These are phyloP conservation scores for Pseudachorutes palmiensis DNA, from an alignment of 1,140 invertebrate genomes.

Conservation along the genomic window DNA sequence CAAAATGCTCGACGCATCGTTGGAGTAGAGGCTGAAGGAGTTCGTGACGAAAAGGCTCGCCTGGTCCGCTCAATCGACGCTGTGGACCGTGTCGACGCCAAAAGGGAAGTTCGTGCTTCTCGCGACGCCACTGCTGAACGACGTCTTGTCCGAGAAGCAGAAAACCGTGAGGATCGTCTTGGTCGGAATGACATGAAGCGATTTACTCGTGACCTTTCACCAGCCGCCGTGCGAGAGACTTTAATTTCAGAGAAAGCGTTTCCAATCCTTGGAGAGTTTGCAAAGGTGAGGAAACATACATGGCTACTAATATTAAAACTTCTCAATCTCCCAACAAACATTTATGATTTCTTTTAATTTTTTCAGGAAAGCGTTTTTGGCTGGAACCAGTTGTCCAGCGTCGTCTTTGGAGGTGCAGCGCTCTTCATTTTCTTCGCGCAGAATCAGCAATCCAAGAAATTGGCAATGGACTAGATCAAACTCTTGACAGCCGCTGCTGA, in stretches of 20 bases:
- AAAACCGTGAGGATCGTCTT: neutral
- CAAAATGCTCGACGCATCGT: slow-evolving; percentile 12
- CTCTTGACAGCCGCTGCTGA: neutral
- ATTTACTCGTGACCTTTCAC: neutral
- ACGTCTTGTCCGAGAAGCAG: neutral
- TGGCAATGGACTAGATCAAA: slow-evolving; percentile 28
- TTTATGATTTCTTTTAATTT: slow-evolving; percentile 14
- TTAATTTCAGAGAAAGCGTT: neutral
- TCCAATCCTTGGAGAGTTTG: neutral
- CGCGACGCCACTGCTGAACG: neutral
- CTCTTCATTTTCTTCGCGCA: slow-evolving; percentile 32
- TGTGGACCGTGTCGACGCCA: too few relatives aligned
- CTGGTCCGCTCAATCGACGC: neutral
- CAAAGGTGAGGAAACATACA: neutral
- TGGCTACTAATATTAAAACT: slow-evolving; percentile 2
- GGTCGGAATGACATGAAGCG: slow-evolving; percentile 5
- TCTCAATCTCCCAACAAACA: neutral
- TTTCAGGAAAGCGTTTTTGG: slow-evolving; percentile 8
- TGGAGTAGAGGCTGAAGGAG: neutral
- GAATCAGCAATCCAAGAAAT: slow-evolving; percentile 21
- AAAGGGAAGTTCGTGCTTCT: neutral
- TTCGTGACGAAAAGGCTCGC: slow-evolving; percentile 10
- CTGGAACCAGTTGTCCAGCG: slow-evolving; percentile 35
- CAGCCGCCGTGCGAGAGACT: neutral
- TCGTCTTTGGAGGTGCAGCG: slow-evolving; percentile 33